Evolutionary conservation across 92 coral and sea anemone species (phyloP).

Genomic region (Zoanthus sociatus): DNA sequence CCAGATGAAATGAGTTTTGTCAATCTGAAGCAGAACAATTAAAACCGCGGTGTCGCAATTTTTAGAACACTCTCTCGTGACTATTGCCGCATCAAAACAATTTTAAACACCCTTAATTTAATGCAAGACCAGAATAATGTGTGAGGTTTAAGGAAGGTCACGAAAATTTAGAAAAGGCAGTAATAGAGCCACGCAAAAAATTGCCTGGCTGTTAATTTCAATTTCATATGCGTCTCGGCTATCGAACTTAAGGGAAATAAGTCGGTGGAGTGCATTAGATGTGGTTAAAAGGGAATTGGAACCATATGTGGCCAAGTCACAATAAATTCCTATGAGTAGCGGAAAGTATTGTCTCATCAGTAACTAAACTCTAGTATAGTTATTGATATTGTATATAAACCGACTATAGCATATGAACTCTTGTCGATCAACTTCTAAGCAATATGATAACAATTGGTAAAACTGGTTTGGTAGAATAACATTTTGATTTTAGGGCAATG

Average conservation of each 20-base stretch:
- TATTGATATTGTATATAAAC: too few relatives aligned
- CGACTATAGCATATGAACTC: too few relatives aligned
- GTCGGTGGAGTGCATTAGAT: slow-evolving; percentile 20
- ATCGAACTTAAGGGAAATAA: not conserved
- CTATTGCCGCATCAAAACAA: slow-evolving; percentile 6
- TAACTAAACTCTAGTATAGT: not conserved
- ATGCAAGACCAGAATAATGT: not conserved
- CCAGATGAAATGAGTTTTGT: too few relatives aligned
- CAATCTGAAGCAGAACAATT: too few relatives aligned
- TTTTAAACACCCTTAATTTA: not conserved
- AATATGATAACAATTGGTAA: too few relatives aligned
- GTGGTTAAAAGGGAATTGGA: slow-evolving; percentile 18
- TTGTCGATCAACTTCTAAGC: too few relatives aligned
- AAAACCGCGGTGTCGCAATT: too few relatives aligned
- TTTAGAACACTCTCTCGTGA: slow-evolving; percentile 8
- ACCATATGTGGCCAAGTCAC: not conserved
- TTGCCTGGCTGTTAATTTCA: not conserved
- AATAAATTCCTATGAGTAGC: not conserved
- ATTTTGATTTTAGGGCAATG: too few relatives aligned
- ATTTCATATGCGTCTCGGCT: slow-evolving; percentile 25
- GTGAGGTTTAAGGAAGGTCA: slow-evolving; percentile 25
- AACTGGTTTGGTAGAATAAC: too few relatives aligned
- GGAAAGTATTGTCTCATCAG: not conserved
- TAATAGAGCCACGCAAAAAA: not conserved
- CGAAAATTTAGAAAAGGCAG: not conserved